phyloP scores from a whole-genome alignment of 53 echinoderm and acorn worm species.

The Paelopatides confundens region DNA sequence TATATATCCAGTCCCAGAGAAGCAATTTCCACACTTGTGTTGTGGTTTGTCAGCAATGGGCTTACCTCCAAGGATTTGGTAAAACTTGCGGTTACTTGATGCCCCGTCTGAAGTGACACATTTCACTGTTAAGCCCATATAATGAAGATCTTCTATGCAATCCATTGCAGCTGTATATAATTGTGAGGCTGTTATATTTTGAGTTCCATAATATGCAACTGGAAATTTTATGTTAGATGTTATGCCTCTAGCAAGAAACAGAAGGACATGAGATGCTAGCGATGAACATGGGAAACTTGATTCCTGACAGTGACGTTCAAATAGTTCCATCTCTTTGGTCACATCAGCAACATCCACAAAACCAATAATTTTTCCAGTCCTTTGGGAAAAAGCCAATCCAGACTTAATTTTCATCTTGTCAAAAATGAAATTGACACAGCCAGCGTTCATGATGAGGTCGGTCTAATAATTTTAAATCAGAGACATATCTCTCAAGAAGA shows the following conservation, averaged over 20 bases:
- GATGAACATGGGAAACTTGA: background rate
- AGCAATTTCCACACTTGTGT: conserved; percentile 29
- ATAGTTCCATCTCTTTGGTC: background rate
- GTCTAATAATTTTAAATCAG: background rate
- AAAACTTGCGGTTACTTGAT: conserved; percentile 66
- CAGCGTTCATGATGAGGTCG: conserved; percentile 3
- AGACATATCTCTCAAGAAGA: background rate
- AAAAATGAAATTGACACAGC: background rate
- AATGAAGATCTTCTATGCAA: conserved; percentile 13
- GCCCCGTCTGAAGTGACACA: conserved; percentile 68
- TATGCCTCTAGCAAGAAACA: conserved; percentile 70
- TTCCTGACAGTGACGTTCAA: conserved; percentile 6
- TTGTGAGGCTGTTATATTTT: conserved; percentile 1
- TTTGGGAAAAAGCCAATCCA: conserved; percentile 3
- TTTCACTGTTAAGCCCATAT: conserved; percentile 58
- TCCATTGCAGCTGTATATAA: background rate
- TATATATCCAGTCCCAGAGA: conserved; percentile 22
- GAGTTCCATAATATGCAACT: conserved; percentile 61
- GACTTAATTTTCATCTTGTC: conserved; percentile 24
- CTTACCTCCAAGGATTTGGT: conserved; percentile 31
- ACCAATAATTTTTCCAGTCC: conserved; percentile 4
- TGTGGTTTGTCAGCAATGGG: background rate
- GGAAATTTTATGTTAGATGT: conserved; percentile 42
- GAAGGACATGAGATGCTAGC: conserved; percentile 74
- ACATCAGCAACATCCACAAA: conserved; percentile 1